These are phyloP conservation scores for Epinotia bilunana DNA, from an alignment of 2,888 invertebrate genomes.

Conservation along the genomic window DNA sequence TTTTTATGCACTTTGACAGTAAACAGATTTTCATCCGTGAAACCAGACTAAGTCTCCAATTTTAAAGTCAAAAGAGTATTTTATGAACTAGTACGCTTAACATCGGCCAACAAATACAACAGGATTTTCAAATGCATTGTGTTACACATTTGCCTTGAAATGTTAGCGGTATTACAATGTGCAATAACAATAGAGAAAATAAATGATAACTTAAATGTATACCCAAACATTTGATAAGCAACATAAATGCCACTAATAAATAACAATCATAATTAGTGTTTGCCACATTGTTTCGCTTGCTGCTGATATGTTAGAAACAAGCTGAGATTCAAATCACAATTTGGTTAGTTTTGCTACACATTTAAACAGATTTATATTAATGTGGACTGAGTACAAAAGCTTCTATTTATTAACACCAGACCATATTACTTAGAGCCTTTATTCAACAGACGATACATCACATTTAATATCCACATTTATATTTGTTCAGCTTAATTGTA, in stretches of 20 bases:
- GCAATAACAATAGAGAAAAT: not conserved
- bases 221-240: not conserved
- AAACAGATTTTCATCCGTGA: too few relatives aligned
- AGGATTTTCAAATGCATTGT: not conserved
- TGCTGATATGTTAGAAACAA: not conserved
- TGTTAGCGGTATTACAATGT: not conserved
- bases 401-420: not conserved
- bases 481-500: not conserved
- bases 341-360: not conserved
- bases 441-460: not conserved
- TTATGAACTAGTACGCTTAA: not conserved
- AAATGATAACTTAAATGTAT: not conserved
- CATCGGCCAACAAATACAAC: not conserved
- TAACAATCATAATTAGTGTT: not conserved
- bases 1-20: too few relatives aligned
- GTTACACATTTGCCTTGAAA: not conserved
- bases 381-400: not conserved
- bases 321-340: not conserved
- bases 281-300: not conserved
- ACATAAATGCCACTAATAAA: not conserved
- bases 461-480: too few relatives aligned
- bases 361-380: not conserved
- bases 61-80: not conserved
- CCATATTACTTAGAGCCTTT: not conserved
- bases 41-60: too few relatives aligned